Evolutionary conservation across 2,113 vertebrate species (phyloP).

Genomic region (Otocyon megalotis): DNA sequence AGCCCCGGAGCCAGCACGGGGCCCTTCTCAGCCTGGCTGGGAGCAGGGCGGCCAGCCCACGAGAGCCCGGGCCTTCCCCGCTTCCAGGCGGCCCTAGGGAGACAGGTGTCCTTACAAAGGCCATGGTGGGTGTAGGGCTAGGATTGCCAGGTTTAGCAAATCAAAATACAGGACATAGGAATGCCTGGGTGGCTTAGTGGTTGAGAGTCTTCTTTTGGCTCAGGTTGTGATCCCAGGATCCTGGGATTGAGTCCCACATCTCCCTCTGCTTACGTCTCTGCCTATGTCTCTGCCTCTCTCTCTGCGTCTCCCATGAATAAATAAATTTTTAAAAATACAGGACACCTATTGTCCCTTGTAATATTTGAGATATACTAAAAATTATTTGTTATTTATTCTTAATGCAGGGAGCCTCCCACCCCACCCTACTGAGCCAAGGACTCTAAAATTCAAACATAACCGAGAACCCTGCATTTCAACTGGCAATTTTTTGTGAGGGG

Average conservation of each 20-base stretch:
- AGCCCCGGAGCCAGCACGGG: background rate
- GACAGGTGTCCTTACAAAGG: background rate
- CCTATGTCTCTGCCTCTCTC: too few species aligned
- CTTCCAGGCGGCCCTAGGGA: background rate
- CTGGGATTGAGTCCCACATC: too few species aligned
- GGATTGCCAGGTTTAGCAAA: background rate
- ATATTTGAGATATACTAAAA: background rate
- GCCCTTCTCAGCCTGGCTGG: background rate
- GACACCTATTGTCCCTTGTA: background rate
- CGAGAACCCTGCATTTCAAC: background rate
- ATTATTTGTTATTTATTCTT: background rate
- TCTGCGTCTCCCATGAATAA: too few species aligned
- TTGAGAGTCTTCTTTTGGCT: too few species aligned
- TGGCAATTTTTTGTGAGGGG: background rate
- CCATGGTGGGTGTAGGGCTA: background rate
- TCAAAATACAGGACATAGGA: constrained; percentile 11
- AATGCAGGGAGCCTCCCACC: background rate
- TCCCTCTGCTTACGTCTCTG: too few species aligned
- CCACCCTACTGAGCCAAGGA: background rate
- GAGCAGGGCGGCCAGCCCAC: background rate
- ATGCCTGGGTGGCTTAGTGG: too few species aligned
- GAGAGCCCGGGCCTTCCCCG: background rate
- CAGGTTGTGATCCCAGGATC: too few species aligned
- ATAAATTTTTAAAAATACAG: background rate
- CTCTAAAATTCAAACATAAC: background rate